Percentiles rank a stretch among this genome's conserved stretches.
Conservation (phyloP, 2,888 invertebrate genomes). For the Dryococelus australis region DNA sequence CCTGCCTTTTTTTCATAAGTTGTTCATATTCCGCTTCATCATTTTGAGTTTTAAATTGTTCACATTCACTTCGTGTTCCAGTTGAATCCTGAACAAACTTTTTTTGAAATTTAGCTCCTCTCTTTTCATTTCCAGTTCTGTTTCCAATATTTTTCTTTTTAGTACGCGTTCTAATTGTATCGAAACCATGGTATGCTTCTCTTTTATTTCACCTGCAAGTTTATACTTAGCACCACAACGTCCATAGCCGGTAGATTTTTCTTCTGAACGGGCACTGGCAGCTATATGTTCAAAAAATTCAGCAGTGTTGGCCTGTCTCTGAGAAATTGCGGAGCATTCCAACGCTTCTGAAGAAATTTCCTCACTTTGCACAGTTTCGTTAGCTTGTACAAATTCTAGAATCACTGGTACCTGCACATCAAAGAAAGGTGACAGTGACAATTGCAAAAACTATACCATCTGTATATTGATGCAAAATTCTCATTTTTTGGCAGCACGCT, state of each 20-base stretch:
- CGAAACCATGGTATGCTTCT: too few relatives aligned
- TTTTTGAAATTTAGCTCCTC: conserved; percentile 6
- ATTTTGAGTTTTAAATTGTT: background rate
- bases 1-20: too few relatives aligned
- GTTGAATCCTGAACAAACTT: background rate
- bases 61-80: background rate
- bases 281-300: background rate
- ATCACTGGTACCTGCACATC: background rate
- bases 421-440: too few relatives aligned
- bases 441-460: too few relatives aligned
- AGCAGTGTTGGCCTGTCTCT: background rate
- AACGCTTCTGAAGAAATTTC: too few relatives aligned
- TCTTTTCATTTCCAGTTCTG: background rate
- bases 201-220: background rate
- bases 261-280: background rate
- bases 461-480: too few relatives aligned
- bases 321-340: too few relatives aligned
- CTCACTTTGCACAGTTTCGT: background rate
- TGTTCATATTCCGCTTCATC: background rate
- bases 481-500: too few relatives aligned
- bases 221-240: background rate
- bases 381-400: background rate
- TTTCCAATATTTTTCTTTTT: background rate
- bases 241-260: too few relatives aligned
- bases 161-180: background rate